phyloP scores from a whole-genome alignment of 2,797 vertebrate genomes.

The Danio albolineatus region DNA sequence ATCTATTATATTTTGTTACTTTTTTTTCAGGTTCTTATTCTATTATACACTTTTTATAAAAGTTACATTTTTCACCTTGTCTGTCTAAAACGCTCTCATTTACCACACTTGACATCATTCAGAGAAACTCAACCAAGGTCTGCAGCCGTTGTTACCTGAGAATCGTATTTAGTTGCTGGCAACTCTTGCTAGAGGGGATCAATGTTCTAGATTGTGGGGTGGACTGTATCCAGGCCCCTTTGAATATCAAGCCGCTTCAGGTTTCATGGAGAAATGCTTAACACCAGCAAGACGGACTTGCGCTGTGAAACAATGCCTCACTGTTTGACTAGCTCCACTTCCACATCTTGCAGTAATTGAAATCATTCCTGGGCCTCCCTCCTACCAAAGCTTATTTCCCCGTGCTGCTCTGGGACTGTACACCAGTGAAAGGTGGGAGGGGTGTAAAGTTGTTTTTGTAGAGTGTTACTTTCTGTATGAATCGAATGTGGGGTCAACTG shows the following conservation, averaged over 20 bases:
- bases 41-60: too few species aligned
- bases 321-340: conserved; percentile 55
- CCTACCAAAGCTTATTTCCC: conserved; percentile 42
- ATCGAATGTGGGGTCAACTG: conserved; percentile 45
- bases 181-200: conserved; percentile 28
- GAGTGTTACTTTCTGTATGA: conserved; percentile 39
- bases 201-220: conserved; percentile 2
- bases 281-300: conserved; percentile 40
- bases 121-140: not conserved
- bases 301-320: conserved; percentile 54
- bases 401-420: not conserved
- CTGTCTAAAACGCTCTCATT: not conserved
- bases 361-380: conserved; percentile 57
- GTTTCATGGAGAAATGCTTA: conserved; percentile 58
- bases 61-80: not conserved
- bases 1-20: too few species aligned
- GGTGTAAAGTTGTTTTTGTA: conserved; percentile 43
- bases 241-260: conserved; percentile 54
- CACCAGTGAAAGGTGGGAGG: conserved; percentile 12
- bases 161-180: conserved; percentile 9
- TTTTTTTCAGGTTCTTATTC: too few species aligned
- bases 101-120: not conserved
- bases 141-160: conserved; percentile 24
- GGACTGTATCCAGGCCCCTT: conserved; percentile 43
- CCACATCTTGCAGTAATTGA: conserved; percentile 65